Percentiles rank a stretch among this genome's conserved stretches.
Conservation (phyloP, 2,797 vertebrate genomes). For the Tokudaia tokunoshimensis region DNA sequence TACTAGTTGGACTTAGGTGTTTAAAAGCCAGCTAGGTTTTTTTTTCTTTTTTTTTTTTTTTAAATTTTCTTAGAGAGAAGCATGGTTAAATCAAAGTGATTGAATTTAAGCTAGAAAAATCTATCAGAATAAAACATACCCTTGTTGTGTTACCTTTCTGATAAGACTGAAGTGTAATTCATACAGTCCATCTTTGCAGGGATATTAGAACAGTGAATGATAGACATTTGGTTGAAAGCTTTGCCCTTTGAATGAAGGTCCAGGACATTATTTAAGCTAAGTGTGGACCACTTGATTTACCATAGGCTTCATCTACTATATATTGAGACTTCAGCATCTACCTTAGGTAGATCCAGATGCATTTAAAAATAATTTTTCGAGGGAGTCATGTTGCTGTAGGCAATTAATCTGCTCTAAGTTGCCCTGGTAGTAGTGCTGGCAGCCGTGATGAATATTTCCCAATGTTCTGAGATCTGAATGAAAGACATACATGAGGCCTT, state of each 20-base stretch:
- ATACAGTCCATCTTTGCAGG: conserved; percentile 28
- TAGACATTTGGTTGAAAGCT: conserved; percentile 35
- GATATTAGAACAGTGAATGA: conserved; percentile 63
- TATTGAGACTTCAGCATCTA: neutral
- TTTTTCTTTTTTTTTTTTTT: neutral
- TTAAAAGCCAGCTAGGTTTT: conserved; percentile 36
- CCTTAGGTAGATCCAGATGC: neutral
- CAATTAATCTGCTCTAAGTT: neutral
- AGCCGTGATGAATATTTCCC: neutral
- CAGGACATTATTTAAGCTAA: conserved; percentile 30
- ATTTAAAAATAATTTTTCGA: conserved; percentile 18
- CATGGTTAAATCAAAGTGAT: conserved; percentile 19
- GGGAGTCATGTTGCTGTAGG: neutral
- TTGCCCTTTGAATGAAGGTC: conserved; percentile 25
- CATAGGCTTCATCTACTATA: neutral
- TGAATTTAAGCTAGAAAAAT: conserved; percentile 63
- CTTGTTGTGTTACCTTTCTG: conserved; percentile 55
- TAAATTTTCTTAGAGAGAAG: conserved; percentile 6
- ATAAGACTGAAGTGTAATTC: conserved; percentile 58
- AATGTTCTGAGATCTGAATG: neutral
- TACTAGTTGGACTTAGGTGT: conserved; percentile 59
- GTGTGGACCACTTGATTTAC: neutral
- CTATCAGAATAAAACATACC: conserved; percentile 43
- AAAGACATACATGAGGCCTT: neutral
- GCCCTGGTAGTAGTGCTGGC: neutral